Conservation (phyloP, 2,797 vertebrate species). For the Chiroxiphia lanceolata region DNA sequence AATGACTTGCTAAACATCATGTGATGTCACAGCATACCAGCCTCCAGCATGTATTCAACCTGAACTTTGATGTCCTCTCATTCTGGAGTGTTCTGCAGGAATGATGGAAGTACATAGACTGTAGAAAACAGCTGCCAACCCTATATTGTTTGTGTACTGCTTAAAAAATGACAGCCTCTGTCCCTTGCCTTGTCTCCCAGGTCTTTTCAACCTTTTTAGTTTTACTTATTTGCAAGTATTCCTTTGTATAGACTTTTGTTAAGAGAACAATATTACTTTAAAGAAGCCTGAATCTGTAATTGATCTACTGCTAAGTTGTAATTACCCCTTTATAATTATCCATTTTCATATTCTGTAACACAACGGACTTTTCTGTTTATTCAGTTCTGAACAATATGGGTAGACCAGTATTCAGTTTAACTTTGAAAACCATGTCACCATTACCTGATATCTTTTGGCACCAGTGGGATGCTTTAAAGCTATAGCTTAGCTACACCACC, state of each 20-base stretch:
- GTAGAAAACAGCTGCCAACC: not conserved
- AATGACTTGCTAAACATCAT: not conserved
- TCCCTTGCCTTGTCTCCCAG: not conserved
- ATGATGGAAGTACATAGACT: not conserved
- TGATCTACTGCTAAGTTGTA: conserved; percentile 9
- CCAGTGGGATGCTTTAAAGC: not conserved
- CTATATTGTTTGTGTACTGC: not conserved
- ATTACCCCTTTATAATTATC: conserved; percentile 7
- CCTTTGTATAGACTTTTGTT: conserved; percentile 8
- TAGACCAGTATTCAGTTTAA: not conserved
- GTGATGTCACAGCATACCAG: not conserved
- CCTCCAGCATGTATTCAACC: not conserved
- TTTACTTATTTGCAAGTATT: conserved; percentile 43
- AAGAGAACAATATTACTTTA: not conserved
- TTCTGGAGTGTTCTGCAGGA: not conserved
- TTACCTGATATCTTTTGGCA: not conserved
- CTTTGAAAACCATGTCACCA: not conserved
- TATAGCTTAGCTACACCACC: not conserved
- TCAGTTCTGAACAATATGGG: not conserved
- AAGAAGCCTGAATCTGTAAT: conserved; percentile 3
- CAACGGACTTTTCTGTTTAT: not conserved
- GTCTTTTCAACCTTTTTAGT: not conserved
- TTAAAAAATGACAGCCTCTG: not conserved
- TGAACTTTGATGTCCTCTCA: not conserved
- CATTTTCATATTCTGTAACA: conserved; percentile 7